Evolutionary conservation across 2,888 invertebrate species (phyloP).

Genomic region (Deilephila elpenor): DNA sequence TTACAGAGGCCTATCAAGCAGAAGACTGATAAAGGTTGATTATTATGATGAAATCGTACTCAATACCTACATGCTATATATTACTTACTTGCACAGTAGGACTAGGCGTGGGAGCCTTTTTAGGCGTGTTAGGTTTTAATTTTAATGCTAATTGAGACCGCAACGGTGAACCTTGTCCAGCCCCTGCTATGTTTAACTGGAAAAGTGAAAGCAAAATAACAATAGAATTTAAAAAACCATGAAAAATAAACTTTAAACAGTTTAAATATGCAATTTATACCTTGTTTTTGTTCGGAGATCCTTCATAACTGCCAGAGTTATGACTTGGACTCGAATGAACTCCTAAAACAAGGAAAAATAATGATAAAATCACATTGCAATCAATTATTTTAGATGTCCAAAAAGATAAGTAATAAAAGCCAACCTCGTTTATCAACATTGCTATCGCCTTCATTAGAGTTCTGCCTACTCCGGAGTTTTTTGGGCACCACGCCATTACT

Average conservation of each 20-base stretch:
- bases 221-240: no score
- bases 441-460: conserved; percentile 69
- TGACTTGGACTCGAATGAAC: conserved; percentile 73
- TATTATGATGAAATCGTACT: no score
- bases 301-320: conserved; percentile 72
- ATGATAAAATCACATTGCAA: not conserved
- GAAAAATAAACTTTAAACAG: not conserved
- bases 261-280: conserved; percentile 44
- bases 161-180: conserved; percentile 90
- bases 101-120: conserved; percentile 75
- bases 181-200: conserved; percentile 80
- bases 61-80: no score
- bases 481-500: conserved; percentile 75
- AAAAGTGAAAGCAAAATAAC: no score
- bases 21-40: no score
- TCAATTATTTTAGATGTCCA: not conserved
- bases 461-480: conserved; percentile 70
- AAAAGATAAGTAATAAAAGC: conserved; percentile 12
- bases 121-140: conserved; percentile 85
- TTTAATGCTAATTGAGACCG: conserved; percentile 89
- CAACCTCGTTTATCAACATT: conserved; percentile 75
- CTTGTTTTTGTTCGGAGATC: conserved; percentile 79
- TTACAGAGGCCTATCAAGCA: no score
- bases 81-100: conserved; percentile 77
- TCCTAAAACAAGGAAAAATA: conserved; percentile 55